These are phyloP conservation scores for Mugil cephalus DNA, from an alignment of 2,113 vertebrate species.

Conservation along the genomic window DNA sequence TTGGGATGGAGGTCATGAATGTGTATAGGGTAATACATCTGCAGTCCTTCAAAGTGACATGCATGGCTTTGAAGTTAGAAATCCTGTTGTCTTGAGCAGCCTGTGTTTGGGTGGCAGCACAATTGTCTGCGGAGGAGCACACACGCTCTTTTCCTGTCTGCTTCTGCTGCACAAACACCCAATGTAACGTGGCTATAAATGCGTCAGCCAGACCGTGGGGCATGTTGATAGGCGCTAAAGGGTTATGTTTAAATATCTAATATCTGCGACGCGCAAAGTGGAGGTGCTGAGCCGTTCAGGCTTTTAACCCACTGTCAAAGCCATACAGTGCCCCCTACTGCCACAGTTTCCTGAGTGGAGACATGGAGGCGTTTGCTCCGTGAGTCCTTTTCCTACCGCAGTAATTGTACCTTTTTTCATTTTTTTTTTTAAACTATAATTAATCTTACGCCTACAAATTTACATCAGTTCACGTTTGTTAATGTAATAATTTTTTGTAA, in stretches of 20 bases:
- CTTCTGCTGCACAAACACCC: slow-evolving; percentile 4
- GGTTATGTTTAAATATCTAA: slow-evolving; percentile 36
- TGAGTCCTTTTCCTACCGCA: too few relatives aligned
- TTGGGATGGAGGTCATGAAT: slow-evolving; percentile 70
- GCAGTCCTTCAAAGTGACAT: slow-evolving; percentile 81
- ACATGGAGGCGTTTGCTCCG: not conserved
- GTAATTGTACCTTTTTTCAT: too few relatives aligned
- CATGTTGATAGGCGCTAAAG: slow-evolving; percentile 37
- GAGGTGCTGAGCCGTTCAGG: slow-evolving; percentile 26
- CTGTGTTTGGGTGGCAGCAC: slow-evolving; percentile 64
- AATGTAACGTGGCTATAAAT: slow-evolving; percentile 3
- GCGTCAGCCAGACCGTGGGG: slow-evolving; percentile 7
- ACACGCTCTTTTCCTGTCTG: slow-evolving; percentile 1
- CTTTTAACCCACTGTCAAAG: slow-evolving; percentile 72
- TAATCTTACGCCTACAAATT: not conserved
- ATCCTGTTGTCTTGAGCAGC: slow-evolving; percentile 79
- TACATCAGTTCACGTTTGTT: not conserved
- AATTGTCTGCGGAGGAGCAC: slow-evolving; percentile 39
- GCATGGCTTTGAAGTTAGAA: slow-evolving; percentile 84
- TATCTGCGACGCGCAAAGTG: slow-evolving; percentile 23
- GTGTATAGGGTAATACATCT: slow-evolving; percentile 65
- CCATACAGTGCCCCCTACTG: slow-evolving; percentile 85
- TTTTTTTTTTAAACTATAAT: not conserved
- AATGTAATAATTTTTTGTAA: too few relatives aligned
- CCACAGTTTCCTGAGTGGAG: slow-evolving; percentile 33